Evolutionary conservation across 2,113 vertebrate species (phyloP).

Genomic region (Nesoenas mayeri): DNA sequence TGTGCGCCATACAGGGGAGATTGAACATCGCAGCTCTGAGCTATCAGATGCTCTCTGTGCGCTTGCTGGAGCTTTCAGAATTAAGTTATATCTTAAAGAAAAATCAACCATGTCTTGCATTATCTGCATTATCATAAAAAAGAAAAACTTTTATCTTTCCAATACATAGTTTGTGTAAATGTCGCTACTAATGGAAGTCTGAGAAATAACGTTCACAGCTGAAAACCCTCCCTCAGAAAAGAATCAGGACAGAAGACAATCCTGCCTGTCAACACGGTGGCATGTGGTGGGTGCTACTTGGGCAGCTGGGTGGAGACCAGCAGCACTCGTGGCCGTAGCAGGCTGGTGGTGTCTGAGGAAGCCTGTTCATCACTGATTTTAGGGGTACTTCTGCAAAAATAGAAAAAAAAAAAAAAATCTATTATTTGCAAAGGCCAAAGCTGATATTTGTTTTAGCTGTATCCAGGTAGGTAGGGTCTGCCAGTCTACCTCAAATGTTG

Average conservation of each 20-base stretch:
- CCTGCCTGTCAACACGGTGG: fast-evolving
- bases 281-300: fast-evolving
- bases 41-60: background rate
- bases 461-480: too few species aligned
- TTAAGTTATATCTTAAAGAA: background rate
- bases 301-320: fast-evolving
- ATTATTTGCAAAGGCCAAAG: background rate
- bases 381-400: background rate
- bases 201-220: background rate
- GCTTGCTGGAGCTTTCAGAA: background rate
- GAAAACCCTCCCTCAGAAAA: background rate
- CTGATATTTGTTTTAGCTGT: fast-evolving
- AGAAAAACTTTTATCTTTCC: background rate
- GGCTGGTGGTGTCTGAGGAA: background rate
- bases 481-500: too few species aligned
- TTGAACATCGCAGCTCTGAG: background rate
- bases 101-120: fast-evolving
- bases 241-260: background rate
- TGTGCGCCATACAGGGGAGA: background rate
- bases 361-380: background rate
- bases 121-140: background rate
- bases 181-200: background rate
- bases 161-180: background rate
- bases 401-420: background rate
- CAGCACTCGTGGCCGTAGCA: fast-evolving